Evolutionary conservation across 2,797 vertebrate genomes (phyloP), one percentile per base, ranked within the genome.

Genomic region (Siniperca undulata): DNA sequence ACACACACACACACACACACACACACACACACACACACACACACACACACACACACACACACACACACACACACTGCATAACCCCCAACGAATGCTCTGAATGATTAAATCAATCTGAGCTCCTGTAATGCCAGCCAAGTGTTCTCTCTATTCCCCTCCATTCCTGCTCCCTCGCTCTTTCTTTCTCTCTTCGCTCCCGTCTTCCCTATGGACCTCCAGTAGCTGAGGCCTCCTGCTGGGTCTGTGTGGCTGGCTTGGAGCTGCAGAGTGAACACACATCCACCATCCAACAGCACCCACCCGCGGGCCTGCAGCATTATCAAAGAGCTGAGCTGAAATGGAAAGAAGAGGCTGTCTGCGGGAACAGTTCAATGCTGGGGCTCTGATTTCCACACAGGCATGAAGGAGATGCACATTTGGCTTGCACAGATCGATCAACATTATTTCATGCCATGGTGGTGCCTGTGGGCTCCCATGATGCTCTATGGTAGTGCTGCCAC

Each of bases 71-170:
- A 58, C 50, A 80, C 78, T 27, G 40, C 58, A 78, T 40, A 72
- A 71, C 77, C 56, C 30, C 56, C 68, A 75, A 53, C 36, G 27
- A 76, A 84, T 64, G 42, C 69, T 82, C 66, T 67, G 80, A 87
- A 83, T 85, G 80, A 89, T 92, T 84, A 85, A 87, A 93, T 93
- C 83, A 85, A 84, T 85, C 78, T 22, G 0, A 78, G 70, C 72
- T 84, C 61, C 74, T 69, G 53, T 74, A 34, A 87, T 73, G 75
- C 72, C 74, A 86, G 75, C 72, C 74, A 86, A 82, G 69, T 60
- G 46, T 77, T 90, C 61, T 78, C 42, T 62, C 22, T 44, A 17
- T 60, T 70, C 59, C 7, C n/a, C 24, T 68, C 59, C 58, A 22
- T 56, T 76, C 42, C 75, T 68, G 38, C 50, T 50, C 52, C 60